Base-by-base conservation (phyloP, 2,797 vertebrate genomes). In the Bovichtus diacanthus region DNA sequence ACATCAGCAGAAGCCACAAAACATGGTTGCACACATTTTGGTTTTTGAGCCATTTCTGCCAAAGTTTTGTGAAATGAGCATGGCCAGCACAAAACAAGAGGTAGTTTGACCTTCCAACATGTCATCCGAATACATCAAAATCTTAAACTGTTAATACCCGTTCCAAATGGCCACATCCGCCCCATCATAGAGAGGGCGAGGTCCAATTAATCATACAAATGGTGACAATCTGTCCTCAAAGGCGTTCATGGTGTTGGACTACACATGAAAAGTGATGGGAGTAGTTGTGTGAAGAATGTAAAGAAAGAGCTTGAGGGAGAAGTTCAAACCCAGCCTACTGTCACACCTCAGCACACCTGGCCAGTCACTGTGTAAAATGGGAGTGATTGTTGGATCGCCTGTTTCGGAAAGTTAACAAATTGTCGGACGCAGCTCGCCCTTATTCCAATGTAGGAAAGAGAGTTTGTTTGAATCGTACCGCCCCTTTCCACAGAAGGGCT, bases 51-150 rank as follows among this genome's bases (percentile, higher is more conserved):
- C 19, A 58, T 59, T 53, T 53, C 55, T 67, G 44, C 23, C 41
- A 71, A 53, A 23, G 3, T 16, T 49, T 41, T 38, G 21, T 69
- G 34, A 61, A 53, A 55, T 43, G 3, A 74, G 51, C 59, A 58
- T 6, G 0, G 23, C 74, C 41, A 69, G 51, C 50, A 58, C 43
- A 60, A 53, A 21, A 39, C 47, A n/a, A 62, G 38, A 58, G 11
- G 23, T 53, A 39, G 34, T 27, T 59, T 39, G 25, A 58, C 10
- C 31, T 6, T 18, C 31, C 47, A 51, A 50, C 31, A 46, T 53
- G 27, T 21, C 3, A 0, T 36, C 41, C 2, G 15, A 25, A 46
- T 39, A 56, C 23, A 19, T 41, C 41, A 55, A 9, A 38, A 67
- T 38, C 19, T 18, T 10, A 44, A 50, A 67, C 13, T n/a, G 15